Conservation (phyloP, 2,888 invertebrate species). For the Acanthosoma haemorrhoidale region DNA sequence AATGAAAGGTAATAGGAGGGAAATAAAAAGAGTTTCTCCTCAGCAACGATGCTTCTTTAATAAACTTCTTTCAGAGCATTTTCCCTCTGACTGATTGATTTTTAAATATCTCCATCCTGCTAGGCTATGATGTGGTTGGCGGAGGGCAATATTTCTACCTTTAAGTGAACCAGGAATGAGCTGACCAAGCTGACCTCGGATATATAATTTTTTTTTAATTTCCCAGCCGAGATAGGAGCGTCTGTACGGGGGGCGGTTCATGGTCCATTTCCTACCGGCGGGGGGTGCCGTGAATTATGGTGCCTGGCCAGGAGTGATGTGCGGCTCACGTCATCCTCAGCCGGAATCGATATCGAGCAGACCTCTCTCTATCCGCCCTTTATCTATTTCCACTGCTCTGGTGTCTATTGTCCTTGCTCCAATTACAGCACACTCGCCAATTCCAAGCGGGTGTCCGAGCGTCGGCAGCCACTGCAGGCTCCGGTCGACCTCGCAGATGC, state of each 20-base stretch:
- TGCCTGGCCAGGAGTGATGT: conserved; percentile 23
- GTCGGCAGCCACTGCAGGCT: not conserved
- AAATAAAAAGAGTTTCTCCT: too few species aligned
- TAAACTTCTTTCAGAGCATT: too few species aligned
- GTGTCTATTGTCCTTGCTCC: not conserved
- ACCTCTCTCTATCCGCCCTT: conserved; percentile 14
- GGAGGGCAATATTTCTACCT: not conserved
- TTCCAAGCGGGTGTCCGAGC: too few species aligned
- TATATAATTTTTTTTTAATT: conserved; percentile 9
- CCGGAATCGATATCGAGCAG: conserved; percentile 17
- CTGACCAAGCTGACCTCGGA: not conserved
- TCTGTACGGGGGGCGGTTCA: conserved; percentile 10
- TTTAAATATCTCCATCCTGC: too few species aligned
- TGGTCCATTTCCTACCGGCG: conserved; percentile 12
- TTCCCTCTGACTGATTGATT: too few species aligned
- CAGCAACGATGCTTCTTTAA: too few species aligned
- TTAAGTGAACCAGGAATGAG: not conserved
- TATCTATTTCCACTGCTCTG: not conserved
- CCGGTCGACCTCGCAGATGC: not conserved
- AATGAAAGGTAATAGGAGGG: too few species aligned
- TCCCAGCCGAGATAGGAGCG: conserved; percentile 4
- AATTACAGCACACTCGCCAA: not conserved
- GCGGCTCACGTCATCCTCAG: conserved; percentile 7
- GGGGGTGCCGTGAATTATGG: conserved; percentile 6
- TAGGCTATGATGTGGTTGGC: not conserved